Evolutionary conservation across 2,888 invertebrate genomes (phyloP), one percentile per base, ranked within the genome.

Genomic region (Andrena bicolor): DNA sequence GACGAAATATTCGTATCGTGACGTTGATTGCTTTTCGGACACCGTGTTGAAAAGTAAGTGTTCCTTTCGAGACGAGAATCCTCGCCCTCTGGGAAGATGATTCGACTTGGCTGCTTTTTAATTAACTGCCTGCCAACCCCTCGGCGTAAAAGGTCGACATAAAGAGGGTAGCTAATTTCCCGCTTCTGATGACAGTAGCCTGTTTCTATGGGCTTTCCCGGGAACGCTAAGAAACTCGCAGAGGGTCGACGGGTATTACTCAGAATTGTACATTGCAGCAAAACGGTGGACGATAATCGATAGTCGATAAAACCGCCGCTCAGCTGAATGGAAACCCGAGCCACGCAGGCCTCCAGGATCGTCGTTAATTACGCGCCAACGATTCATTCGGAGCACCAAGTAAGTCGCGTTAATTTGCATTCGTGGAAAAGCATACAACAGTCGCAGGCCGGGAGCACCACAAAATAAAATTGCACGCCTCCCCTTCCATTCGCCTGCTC

Each of bases 41-140:
- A 20, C 10, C 35, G 6, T 7, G 41, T 5, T 23, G 56, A 56
- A 13, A 26, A 41, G 76, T 64, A 65, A 69, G 32, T 30, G 23
- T 60, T 64, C 58, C 20, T 51, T 53, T 51, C 10, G 41, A 6
- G 48, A 8, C 30, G 58, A 53, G 32, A 26, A 51, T 79, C 58
- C 72, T 73, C 64, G 30, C 30, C 61, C 68, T 51, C 63, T 32
- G 41, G 41, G 41, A 51, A 70, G 77, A 85, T 82, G 76, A 87
- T 88, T 88, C 85, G 76, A 85, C 82, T 86, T 78, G 41, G 83
- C 79, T 71, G 79, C 84, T 90, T 90, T 90, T 90, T 89, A 91
- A 90, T 90, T 90, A 90, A 90, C 90, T 79, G 78, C 68, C 70
- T 73, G 35, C 64, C 66, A 79, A 71, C 81, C 61, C 72, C 77